Percentiles rank a stretch among this genome's conserved stretches.
phyloP scores from a whole-genome alignment of 2,797 vertebrate species.

The Artibeus lituratus region DNA sequence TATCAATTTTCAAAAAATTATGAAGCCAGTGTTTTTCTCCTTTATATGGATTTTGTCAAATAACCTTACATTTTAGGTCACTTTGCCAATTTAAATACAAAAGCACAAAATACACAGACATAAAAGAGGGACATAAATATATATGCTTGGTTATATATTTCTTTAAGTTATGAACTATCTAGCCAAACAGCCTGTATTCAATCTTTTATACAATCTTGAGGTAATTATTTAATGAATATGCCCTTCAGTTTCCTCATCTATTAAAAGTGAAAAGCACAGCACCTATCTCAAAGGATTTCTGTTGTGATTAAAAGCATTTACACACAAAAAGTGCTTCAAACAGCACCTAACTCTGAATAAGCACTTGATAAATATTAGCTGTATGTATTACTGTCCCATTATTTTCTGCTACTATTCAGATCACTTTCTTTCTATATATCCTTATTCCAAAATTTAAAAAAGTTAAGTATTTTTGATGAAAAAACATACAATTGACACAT shows the following conservation, averaged over 20 bases:
- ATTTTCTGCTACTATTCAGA: background rate
- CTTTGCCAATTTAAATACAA: background rate
- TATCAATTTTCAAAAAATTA: background rate
- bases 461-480: background rate
- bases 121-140: background rate
- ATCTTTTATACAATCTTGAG: background rate
- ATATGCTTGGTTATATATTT: background rate
- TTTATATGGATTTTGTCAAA: background rate
- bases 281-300: background rate
- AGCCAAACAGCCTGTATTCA: background rate
- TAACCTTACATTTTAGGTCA: background rate
- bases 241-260: background rate
- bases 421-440: background rate
- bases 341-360: background rate
- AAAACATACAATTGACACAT: background rate
- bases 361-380: background rate
- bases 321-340: background rate
- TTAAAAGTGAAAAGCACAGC: background rate
- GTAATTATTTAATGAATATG: background rate
- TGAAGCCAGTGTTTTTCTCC: background rate
- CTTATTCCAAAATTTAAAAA: background rate
- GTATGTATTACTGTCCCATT: background rate
- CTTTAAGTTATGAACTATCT: background rate
- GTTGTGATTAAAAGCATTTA: background rate
- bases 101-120: background rate